These are phyloP conservation scores for Pollenia angustigena DNA, from an alignment of 2,888 invertebrate genomes.

Conservation along the genomic window DNA sequence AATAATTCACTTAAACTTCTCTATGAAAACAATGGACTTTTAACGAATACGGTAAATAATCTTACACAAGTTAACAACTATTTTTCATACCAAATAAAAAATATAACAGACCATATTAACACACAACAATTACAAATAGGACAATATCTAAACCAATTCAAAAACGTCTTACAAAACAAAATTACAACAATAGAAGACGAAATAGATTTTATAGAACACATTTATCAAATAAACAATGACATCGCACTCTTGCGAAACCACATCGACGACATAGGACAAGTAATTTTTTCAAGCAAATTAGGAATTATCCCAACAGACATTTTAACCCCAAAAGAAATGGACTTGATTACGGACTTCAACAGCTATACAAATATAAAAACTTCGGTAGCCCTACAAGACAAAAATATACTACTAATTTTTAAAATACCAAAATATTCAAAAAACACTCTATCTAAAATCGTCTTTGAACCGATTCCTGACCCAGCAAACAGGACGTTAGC, in stretches of 20 bases:
- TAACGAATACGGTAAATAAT: neutral
- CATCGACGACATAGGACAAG: constrained; percentile 66
- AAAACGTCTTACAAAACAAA: constrained; percentile 1
- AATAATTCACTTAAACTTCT: neutral
- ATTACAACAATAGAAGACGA: constrained; percentile 12
- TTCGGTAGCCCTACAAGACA: constrained; percentile 51
- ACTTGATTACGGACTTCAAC: constrained; percentile 69
- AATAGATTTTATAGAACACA: neutral
- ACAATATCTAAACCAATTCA: neutral
- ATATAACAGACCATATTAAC: too few species aligned
- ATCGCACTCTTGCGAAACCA: constrained; percentile 3
- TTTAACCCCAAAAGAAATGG: constrained; percentile 57
- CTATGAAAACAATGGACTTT: neutral
- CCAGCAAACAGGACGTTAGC: constrained; percentile 42
- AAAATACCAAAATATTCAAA: constrained; percentile 48
- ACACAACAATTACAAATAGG: neutral
- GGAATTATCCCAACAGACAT: constrained; percentile 70
- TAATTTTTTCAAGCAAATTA: constrained; percentile 70
- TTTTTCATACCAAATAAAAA: too few species aligned
- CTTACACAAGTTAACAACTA: too few species aligned
- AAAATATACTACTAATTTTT: constrained; percentile 52
- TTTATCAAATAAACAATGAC: constrained; percentile 16
- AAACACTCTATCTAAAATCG: constrained; percentile 26
- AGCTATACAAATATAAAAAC: constrained; percentile 63
- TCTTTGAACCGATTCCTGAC: constrained; percentile 58